phyloP scores from a whole-genome alignment of 2,797 vertebrate species.

The Esox masquinongy region DNA sequence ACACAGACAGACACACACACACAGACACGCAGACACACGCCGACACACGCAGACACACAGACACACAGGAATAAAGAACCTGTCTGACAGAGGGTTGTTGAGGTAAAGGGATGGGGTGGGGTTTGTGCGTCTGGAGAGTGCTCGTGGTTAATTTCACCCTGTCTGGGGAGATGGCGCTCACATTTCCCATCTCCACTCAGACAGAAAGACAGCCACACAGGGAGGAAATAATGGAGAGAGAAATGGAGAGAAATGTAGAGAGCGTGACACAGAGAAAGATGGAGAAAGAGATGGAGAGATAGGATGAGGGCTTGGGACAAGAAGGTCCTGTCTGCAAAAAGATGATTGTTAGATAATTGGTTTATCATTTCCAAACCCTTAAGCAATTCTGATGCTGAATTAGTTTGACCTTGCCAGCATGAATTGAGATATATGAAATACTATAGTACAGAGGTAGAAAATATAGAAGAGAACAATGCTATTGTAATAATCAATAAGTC shows the following conservation, averaged over 20 bases:
- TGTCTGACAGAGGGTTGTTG: background rate
- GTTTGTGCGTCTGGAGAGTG: background rate
- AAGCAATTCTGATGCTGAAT: no score
- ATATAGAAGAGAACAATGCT: no score
- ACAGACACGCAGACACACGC: slow-evolving; percentile 3
- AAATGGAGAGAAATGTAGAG: background rate
- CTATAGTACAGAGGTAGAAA: no score
- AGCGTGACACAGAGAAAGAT: background rate
- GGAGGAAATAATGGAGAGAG: background rate
- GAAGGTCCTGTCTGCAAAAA: no score
- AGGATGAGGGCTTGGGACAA: no score
- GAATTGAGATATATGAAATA: no score
- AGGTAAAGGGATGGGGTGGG: background rate
- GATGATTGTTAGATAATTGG: no score
- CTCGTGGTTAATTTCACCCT: slow-evolving; percentile 1
- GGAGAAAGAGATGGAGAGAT: background rate
- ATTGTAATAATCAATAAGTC: no score
- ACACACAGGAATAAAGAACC: slow-evolving; percentile 3
- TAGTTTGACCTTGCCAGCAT: no score
- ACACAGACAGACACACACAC: background rate
- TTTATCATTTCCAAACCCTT: no score
- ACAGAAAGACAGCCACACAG: background rate
- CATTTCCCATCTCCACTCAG: slow-evolving; percentile 1
- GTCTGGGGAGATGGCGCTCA: slow-evolving; percentile 7
- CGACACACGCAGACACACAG: background rate